A percentile compares a stretch with the other conserved stretches of the same genome.
Conservation (phyloP, 2,113 vertebrate species). For the Sorex araneus region DNA sequence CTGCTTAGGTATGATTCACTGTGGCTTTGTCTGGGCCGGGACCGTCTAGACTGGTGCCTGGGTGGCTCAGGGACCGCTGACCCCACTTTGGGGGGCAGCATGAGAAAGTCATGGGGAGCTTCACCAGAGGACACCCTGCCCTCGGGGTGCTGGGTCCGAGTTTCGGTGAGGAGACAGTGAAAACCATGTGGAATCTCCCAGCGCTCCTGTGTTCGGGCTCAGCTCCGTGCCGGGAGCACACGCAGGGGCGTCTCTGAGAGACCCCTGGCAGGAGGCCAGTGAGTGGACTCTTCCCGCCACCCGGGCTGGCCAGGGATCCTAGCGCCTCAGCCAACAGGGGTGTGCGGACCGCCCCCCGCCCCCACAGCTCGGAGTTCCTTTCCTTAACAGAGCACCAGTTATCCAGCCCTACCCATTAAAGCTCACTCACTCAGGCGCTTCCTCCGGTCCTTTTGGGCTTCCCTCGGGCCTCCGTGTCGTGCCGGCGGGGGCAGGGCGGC, state of each 20-base stretch:
- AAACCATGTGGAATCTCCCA: background rate
- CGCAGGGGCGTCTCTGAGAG: background rate
- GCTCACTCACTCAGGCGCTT: too few species aligned
- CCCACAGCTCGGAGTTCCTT: too few species aligned
- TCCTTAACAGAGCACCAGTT: too few species aligned
- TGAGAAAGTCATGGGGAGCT: background rate
- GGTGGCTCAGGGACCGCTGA: background rate
- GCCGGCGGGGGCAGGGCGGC: too few species aligned
- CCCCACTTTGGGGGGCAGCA: background rate
- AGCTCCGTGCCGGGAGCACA: background rate
- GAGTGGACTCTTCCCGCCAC: background rate
- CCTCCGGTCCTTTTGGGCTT: too few species aligned
- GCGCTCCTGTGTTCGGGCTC: background rate
- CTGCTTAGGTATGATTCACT: conserved; percentile 62
- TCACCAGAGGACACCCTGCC: background rate
- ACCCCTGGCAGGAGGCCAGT: background rate
- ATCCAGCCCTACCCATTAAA: too few species aligned
- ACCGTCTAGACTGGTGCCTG: conserved; percentile 32
- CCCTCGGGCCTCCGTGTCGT: too few species aligned
- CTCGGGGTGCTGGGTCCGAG: background rate
- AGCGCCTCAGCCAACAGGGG: too few species aligned
- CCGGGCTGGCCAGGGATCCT: background rate
- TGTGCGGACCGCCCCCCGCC: too few species aligned
- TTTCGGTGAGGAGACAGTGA: background rate
- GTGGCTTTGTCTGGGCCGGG: conserved; percentile 29